These are phyloP conservation scores for Eulemur rubriventer DNA, from an alignment of 2,797 vertebrate species.

Conservation along the genomic window DNA sequence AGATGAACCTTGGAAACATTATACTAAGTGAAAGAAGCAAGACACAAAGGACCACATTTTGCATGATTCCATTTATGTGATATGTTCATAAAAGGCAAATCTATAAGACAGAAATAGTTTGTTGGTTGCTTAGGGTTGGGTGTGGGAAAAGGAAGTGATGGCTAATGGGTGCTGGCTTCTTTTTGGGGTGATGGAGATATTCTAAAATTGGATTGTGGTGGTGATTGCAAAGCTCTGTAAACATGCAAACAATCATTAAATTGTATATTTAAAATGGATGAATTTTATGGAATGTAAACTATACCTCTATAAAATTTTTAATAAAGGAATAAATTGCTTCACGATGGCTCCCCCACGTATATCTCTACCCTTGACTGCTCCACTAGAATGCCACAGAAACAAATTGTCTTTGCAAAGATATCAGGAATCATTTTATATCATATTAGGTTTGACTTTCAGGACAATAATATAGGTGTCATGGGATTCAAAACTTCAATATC, in stretches of 20 bases:
- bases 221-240: constrained; percentile 46
- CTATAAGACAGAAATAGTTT: neutral
- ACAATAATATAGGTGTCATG: constrained; percentile 60
- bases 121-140: neutral
- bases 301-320: constrained; percentile 29
- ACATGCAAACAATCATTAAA: constrained; percentile 11
- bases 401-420: constrained; percentile 45
- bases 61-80: neutral
- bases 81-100: constrained; percentile 5
- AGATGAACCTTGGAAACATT: neutral
- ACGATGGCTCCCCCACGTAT: neutral
- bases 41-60: neutral
- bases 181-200: constrained; percentile 20
- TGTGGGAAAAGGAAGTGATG: neutral
- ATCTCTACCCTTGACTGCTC: neutral
- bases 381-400: constrained; percentile 33
- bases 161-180: neutral
- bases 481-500: constrained; percentile 77
- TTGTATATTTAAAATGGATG: constrained; percentile 30
- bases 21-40: neutral
- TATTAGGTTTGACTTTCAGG: constrained; percentile 55
- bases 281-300: constrained; percentile 35
- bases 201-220: constrained; percentile 38
- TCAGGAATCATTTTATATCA: constrained; percentile 48
- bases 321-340: constrained; percentile 37